Base-by-base conservation (phyloP, 2,888 invertebrate species). In the Neoitamus cyanurus region DNA sequence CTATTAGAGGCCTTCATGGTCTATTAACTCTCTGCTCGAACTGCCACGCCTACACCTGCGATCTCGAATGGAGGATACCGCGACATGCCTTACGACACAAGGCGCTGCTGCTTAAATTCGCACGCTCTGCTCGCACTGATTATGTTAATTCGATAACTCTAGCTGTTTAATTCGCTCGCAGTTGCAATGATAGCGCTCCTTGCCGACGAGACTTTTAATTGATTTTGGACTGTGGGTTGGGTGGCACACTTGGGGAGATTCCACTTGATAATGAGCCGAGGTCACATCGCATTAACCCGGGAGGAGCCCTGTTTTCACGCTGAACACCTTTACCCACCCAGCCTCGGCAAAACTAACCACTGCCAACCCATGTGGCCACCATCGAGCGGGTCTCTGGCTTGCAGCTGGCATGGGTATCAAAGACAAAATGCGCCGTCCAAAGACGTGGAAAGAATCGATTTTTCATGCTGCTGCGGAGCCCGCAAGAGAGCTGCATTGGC, bases 381-480 rank as follows among this genome's bases (percentile, higher is more conserved):
- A n/a, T n/a, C n/a, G n/a, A 31, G 31, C 31, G 42, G 4, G n/a
- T n/a, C 42, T 42, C 13, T 42, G 42, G 42, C 20, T 34, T 25
- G 58, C 58, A 58, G 25, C 58, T 58, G 25, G 58, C 25, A 3
- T 20, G 9, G 2, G 7, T 58, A 25, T 9, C 1, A 5, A 7
- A 20, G 6, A 3, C 48, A 1, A 48, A 48, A 48, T 20, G n/a
- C 15, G 15, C 48, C 15, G 20, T 13, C 20, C 68, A 58, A 82
- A 77, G 77, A 69, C n/a, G 58, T 75, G 84, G 58, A 84, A 58
- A n/a, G 73, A 46, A 75, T 77, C 84, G 68, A 78, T 84, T 77
- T 84, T 37, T 84, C 84, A 58, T 31, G 20, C 42, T 36, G 82
- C 25, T 36, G 30, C 20, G 15, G n/a, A 28, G 37, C 5, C 80